Percentiles rank a stretch among this genome's conserved stretches.
phyloP scores from a whole-genome alignment of 2,888 invertebrate species.

The Drosophila ezoana region DNA sequence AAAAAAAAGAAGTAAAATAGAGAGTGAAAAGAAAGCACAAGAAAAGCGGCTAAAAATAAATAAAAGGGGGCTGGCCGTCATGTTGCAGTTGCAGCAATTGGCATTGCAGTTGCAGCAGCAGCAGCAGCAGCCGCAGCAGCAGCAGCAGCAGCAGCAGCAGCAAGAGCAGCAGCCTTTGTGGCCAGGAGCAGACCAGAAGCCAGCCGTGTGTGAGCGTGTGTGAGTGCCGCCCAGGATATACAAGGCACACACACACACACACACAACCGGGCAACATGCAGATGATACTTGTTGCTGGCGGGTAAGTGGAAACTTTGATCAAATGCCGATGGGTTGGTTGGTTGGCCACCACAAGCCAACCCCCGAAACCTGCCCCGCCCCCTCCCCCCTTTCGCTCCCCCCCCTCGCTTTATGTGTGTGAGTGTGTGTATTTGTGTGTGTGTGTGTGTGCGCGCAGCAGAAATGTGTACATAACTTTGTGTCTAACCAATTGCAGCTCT shows the following conservation, averaged over 20 bases:
- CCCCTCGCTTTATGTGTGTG: constrained; percentile 7
- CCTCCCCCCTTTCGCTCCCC: background rate
- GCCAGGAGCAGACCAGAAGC: constrained; percentile 40
- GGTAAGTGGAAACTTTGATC: constrained; percentile 79
- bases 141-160: constrained; percentile 20
- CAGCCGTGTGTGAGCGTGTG: constrained; percentile 51
- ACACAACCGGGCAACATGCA: constrained; percentile 78
- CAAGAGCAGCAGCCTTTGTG: constrained; percentile 31
- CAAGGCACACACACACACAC: constrained; percentile 19
- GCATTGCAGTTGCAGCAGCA: constrained; percentile 35
- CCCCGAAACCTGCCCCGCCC: no score
- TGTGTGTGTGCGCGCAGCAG: background rate
- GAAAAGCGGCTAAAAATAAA: constrained; percentile 21
- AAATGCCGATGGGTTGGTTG: background rate
- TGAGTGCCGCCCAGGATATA: constrained; percentile 40
- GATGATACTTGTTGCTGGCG: constrained; percentile 85
- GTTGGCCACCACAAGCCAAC: no score
- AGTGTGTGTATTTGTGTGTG: constrained; percentile 15
- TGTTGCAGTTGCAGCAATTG: constrained; percentile 43
- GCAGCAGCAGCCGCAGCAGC: constrained; percentile 20
- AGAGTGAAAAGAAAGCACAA: constrained; percentile 1
- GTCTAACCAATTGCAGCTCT: constrained; percentile 19
- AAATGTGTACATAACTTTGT: constrained; percentile 14
- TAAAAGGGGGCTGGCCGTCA: constrained; percentile 38
- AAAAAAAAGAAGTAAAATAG: constrained; percentile 8